Evolutionary conservation across 2,113 vertebrate genomes (phyloP).

Genomic region (Scolopax mira): DNA sequence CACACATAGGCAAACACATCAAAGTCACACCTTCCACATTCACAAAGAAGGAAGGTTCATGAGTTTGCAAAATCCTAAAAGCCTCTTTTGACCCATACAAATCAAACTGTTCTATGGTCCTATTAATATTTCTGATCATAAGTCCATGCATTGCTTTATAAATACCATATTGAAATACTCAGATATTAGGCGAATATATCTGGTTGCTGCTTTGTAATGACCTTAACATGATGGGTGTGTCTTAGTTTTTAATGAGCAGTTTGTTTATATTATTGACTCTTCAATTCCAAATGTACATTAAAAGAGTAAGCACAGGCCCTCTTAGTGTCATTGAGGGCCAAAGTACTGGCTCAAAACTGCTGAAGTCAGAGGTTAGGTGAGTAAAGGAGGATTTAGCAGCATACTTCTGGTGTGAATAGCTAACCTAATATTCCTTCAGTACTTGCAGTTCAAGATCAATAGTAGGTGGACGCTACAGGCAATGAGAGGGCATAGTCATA

Average conservation of each 20-base stretch:
- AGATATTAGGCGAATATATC: background rate
- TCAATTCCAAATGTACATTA: background rate
- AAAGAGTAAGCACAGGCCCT: background rate
- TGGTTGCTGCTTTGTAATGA: background rate
- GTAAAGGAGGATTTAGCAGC: background rate
- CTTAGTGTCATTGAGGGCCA: background rate
- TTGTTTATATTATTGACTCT: background rate
- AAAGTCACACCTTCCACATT: background rate
- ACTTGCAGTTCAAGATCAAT: background rate
- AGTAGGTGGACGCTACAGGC: background rate
- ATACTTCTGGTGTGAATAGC: background rate
- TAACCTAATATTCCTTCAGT: background rate
- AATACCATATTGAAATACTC: background rate
- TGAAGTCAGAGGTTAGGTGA: background rate
- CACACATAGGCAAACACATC: background rate
- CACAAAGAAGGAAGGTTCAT: background rate
- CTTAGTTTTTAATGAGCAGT: background rate
- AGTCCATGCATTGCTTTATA: background rate
- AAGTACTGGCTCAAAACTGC: background rate
- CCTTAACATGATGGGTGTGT: background rate
- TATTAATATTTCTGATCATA: background rate
- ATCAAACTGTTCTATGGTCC: background rate
- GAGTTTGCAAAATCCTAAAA: background rate
- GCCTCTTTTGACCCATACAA: background rate
- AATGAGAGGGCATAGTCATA: background rate